phyloP scores from a whole-genome alignment of 2,113 vertebrate genomes.

The Noturus placidus region DNA sequence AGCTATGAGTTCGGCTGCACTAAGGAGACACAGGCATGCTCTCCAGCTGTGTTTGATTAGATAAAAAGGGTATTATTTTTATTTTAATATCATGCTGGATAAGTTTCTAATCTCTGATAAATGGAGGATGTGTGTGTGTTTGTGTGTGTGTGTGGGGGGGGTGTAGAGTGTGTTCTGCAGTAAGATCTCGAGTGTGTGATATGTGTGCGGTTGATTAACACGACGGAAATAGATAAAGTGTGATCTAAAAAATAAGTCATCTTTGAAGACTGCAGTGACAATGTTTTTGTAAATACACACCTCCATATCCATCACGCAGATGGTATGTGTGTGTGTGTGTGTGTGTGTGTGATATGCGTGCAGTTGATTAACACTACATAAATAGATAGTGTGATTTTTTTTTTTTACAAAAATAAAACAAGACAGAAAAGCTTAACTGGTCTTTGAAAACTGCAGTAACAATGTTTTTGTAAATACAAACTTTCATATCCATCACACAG shows the following conservation, averaged over 20 bases:
- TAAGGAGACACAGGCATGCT: background rate
- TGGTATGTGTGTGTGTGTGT: no score
- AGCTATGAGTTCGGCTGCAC: background rate
- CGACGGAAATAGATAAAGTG: background rate
- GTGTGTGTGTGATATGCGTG: background rate
- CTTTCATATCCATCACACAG: constrained; percentile 12
- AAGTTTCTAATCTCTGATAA: background rate
- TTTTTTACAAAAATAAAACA: no score
- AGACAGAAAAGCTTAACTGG: background rate
- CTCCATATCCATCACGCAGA: constrained; percentile 8
- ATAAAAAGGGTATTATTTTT: background rate
- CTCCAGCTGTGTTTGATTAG: background rate
- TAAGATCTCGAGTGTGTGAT: background rate
- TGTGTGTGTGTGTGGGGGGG: background rate
- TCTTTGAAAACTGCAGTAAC: constrained; percentile 32
- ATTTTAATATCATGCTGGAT: background rate
- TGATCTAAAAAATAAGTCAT: background rate
- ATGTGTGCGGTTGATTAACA: background rate
- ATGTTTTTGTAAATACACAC: constrained; percentile 27
- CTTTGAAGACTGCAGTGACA: constrained; percentile 31
- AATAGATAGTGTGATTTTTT: constrained; percentile 11
- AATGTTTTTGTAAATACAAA: constrained; percentile 29
- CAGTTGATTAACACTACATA: background rate
- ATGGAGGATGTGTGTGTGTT: background rate
- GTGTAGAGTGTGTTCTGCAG: background rate